These are phyloP conservation scores for Micromesistius poutassou DNA, from an alignment of 2,797 vertebrate species.

Conservation along the genomic window DNA sequence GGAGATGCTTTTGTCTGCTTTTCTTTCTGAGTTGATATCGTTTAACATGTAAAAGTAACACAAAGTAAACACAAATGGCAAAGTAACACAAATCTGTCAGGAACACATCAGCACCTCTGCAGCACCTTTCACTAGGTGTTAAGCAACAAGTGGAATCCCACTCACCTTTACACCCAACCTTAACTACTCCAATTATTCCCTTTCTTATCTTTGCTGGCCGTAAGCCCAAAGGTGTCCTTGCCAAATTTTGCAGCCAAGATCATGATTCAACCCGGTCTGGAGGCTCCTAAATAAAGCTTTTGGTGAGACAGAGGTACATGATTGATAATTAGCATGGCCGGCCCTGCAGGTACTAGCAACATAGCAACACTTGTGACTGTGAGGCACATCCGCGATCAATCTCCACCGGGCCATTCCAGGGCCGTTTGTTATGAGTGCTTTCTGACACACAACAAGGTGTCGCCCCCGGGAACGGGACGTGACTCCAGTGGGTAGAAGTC, in stretches of 20 bases:
- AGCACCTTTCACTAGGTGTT: not conserved
- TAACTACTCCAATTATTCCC: conserved; percentile 38
- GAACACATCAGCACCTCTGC: not conserved
- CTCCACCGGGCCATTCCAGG: not conserved
- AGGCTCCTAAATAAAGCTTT: conserved; percentile 20
- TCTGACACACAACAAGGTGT: not conserved
- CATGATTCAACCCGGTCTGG: conserved; percentile 29
- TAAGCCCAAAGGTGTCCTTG: conserved; percentile 19
- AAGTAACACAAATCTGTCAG: not conserved
- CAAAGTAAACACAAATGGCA: no score
- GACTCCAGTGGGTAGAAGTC: not conserved
- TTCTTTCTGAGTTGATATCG: not conserved
- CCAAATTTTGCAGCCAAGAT: conserved; percentile 34
- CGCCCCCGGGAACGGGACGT: no score
- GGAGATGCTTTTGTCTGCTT: not conserved
- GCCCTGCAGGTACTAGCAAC: not conserved
- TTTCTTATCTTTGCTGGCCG: conserved; percentile 35
- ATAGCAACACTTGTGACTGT: not conserved
- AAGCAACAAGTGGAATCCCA: conserved; percentile 2
- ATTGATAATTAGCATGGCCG: not conserved
- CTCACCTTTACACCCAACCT: conserved; percentile 15
- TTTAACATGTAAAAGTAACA: not conserved
- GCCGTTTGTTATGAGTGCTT: not conserved
- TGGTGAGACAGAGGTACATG: not conserved
- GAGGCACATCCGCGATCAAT: not conserved